Conservation (phyloP, 2,888 invertebrate species). For the Abrostola triplasia region DNA sequence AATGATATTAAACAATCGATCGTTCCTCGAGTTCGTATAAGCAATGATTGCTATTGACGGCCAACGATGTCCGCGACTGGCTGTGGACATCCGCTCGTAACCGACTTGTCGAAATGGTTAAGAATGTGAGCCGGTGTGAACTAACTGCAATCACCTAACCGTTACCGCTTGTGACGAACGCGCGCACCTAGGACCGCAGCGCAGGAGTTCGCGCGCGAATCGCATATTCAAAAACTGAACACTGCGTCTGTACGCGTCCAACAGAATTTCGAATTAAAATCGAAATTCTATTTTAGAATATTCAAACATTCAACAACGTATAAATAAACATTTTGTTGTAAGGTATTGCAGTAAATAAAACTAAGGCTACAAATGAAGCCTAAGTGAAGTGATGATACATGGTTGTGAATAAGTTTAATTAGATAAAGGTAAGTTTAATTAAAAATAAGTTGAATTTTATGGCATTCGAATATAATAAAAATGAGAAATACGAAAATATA, state of each 20-base stretch:
- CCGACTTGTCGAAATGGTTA: conserved; percentile 80
- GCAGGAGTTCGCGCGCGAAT: conserved; percentile 62
- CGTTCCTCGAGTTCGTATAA: conserved; percentile 51
- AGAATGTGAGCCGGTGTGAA: conserved; percentile 76
- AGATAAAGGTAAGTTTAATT: conserved; percentile 46
- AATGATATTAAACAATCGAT: conserved; percentile 58
- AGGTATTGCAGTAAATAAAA: conserved; percentile 21
- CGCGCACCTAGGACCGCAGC: conserved; percentile 66
- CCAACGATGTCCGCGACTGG: conserved; percentile 58
- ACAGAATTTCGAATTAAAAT: conserved; percentile 9
- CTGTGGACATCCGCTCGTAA: conserved; percentile 73
- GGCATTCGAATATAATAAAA: background rate
- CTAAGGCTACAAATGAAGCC: conserved; percentile 51
- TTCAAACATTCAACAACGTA: background rate
- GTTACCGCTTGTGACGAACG: conserved; percentile 77
- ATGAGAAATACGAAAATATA: background rate
- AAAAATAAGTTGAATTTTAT: background rate
- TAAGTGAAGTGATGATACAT: conserved; percentile 67
- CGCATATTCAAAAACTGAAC: conserved; percentile 61
- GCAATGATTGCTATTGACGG: conserved; percentile 60
- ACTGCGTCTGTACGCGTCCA: conserved; percentile 24
- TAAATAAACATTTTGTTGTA: conserved; percentile 6
- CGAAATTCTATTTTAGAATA: conserved; percentile 4
- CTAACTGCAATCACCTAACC: conserved; percentile 79
- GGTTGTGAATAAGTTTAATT: conserved; percentile 71